Evolutionary conservation across 2,888 invertebrate genomes (phyloP).

Genomic region (Andrena camellia): DNA sequence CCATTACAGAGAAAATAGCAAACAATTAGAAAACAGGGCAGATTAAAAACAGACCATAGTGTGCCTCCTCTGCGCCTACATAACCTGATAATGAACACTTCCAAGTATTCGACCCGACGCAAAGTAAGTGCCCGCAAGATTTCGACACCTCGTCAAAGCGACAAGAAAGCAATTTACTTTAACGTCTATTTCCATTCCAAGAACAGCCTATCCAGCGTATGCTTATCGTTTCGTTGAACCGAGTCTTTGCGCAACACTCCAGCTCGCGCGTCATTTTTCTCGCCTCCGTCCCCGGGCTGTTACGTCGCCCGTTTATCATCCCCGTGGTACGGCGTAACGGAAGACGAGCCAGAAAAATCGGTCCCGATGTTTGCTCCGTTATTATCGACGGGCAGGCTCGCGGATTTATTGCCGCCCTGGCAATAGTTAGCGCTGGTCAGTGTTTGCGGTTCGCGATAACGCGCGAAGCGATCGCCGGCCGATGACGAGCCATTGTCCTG

Average conservation of each 20-base stretch:
- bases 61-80: too few species aligned
- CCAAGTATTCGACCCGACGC: too few species aligned
- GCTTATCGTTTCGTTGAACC: too few species aligned
- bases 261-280: background rate
- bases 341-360: slow-evolving; percentile 19
- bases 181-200: background rate
- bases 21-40: too few species aligned
- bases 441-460: slow-evolving; percentile 52
- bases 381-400: background rate
- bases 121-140: too few species aligned
- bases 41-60: too few species aligned
- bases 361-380: background rate
- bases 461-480: slow-evolving; percentile 41
- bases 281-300: background rate
- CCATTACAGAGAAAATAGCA: too few species aligned
- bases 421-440: slow-evolving; percentile 9
- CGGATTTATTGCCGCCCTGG: slow-evolving; percentile 16
- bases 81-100: too few species aligned
- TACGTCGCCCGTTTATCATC: slow-evolving; percentile 2
- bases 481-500: slow-evolving; percentile 32
- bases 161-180: slow-evolving; percentile 1
- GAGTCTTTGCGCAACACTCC: too few species aligned
- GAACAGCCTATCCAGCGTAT: background rate
- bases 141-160: too few species aligned
- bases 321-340: background rate